A percentile compares a stretch with the other conserved stretches of the same genome.
Evolutionary conservation across 2,888 invertebrate species (phyloP).

Genomic region (Drosophila leonis): DNA sequence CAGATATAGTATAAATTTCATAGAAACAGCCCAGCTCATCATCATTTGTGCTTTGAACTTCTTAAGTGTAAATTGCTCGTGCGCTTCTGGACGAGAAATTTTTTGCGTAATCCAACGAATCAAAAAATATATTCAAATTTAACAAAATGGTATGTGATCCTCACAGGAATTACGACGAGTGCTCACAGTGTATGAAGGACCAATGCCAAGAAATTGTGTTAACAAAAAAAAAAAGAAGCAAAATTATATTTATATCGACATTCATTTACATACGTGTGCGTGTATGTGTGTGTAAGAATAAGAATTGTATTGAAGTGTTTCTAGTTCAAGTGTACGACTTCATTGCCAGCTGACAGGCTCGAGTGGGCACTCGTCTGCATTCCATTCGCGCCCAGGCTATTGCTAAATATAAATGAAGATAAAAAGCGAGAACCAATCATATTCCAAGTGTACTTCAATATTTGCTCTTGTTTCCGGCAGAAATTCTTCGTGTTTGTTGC

Average conservation of each 20-base stretch:
- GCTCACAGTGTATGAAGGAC: constrained; percentile 35
- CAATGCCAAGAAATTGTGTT: neutral
- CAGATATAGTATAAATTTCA: constrained; percentile 84
- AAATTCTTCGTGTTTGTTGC: constrained; percentile 80
- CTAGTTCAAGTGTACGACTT: constrained; percentile 67
- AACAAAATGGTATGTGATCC: constrained; percentile 64
- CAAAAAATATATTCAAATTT: neutral
- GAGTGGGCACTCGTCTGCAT: constrained; percentile 58
- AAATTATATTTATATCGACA: constrained; percentile 5
- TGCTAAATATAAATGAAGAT: constrained; percentile 22
- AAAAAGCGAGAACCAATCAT: neutral
- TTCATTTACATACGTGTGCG: neutral
- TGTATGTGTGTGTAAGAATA: constrained; percentile 13
- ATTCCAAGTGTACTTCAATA: constrained; percentile 16
- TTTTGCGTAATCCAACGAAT: constrained; percentile 47
- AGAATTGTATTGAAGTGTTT: constrained; percentile 43
- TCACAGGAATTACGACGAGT: constrained; percentile 28
- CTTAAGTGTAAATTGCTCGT: constrained; percentile 80
- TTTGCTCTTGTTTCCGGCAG: constrained; percentile 56
- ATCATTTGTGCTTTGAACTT: constrained; percentile 85
- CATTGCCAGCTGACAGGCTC: constrained; percentile 56
- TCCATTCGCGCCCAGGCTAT: constrained; percentile 59
- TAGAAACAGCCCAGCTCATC: constrained; percentile 82
- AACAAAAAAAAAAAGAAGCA: neutral
- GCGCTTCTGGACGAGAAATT: constrained; percentile 75